Base-by-base conservation (phyloP, 2,113 vertebrate genomes). In the Embiotoca jacksoni region DNA sequence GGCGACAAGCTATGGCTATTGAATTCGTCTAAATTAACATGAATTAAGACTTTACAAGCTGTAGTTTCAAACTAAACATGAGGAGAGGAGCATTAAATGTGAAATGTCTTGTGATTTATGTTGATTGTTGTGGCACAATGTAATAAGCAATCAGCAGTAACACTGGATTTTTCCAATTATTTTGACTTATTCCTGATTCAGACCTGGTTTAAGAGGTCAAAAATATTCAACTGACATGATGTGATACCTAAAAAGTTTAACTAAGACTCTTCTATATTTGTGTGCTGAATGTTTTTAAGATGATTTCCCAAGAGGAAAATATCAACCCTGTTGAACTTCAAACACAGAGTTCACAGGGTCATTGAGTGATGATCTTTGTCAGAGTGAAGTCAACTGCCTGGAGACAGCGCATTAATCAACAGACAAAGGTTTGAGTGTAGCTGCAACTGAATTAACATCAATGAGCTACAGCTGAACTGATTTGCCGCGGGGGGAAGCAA, bases 241-340 rank as follows among this genome's bases (percentile, higher is more conserved):
- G 6, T 72, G 16, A 52, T 72, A 30, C 30, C 53, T 33, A 11
- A 49, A 13, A 61, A 15, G 35, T 53, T 55, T 35, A 46, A 59
- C 8, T 72, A 37, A 44, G 46, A 64, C 47, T 23, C 23, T 23
- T 23, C 7, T 36, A 15, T 66, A 60, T 59, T 67, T 80, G 14
- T 46, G 8, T 54, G 15, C 31, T 53, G 16, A 13, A 6, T 72
- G 64, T 52, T 58, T 23, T 56, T 57, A 61, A 3, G n/a, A 44
- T 61, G 3, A 64, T 56, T 72, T 78, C 23, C 31, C 41, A 32
- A 31, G 32, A 63, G 66, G 23, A 57, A 78, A 36, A 61, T 35
- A 52, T 37, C 47, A 77, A 54, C 65, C 55, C 50, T 57, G 50
- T 23, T 78, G 60, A 72, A 71, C 41, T 58, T 71, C 32, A 71